A percentile compares a stretch with the other conserved stretches of the same genome.
Evolutionary conservation across 2,888 invertebrate genomes (phyloP).

Genomic region (Serripes groenlandicus): DNA sequence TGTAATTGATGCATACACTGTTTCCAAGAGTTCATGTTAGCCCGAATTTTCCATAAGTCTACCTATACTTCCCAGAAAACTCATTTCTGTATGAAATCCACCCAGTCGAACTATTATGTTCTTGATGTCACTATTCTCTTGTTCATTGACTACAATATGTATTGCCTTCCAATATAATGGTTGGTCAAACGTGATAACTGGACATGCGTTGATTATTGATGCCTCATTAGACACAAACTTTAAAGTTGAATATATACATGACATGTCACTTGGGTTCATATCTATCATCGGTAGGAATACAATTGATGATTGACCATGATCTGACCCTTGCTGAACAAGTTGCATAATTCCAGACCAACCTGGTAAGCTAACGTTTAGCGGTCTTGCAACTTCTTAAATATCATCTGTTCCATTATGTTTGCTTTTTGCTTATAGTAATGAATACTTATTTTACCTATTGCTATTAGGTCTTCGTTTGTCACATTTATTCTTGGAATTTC

Average conservation of each 20-base stretch:
- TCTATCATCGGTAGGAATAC: constrained; percentile 19
- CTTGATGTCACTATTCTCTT: neutral
- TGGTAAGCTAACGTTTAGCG: no score
- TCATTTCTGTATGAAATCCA: constrained; percentile 65
- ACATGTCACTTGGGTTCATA: constrained; percentile 20
- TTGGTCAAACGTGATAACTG: constrained; percentile 72
- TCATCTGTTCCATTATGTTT: neutral
- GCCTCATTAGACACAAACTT: constrained; percentile 50
- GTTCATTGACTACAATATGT: constrained; percentile 5
- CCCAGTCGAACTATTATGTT: constrained; percentile 44
- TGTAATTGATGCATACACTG: constrained; percentile 68
- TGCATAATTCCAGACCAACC: neutral
- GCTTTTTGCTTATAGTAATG: neutral
- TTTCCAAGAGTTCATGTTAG: constrained; percentile 65
- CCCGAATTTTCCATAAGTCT: constrained; percentile 60
- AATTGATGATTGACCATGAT: constrained; percentile 22
- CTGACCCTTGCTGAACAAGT: constrained; percentile 5
- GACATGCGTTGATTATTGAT: constrained; percentile 11
- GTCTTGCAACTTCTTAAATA: neutral
- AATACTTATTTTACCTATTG: constrained; percentile 34
- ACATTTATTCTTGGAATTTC: constrained; percentile 39
- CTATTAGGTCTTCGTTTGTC: constrained; percentile 28
- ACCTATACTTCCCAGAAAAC: constrained; percentile 71
- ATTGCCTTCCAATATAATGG: constrained; percentile 68
- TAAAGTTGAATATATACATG: constrained; percentile 59